Percentiles rank a stretch among this genome's conserved stretches.
These are phyloP conservation scores for Luperina testacea DNA, from an alignment of 2,888 invertebrate species.

Conservation along the genomic window DNA sequence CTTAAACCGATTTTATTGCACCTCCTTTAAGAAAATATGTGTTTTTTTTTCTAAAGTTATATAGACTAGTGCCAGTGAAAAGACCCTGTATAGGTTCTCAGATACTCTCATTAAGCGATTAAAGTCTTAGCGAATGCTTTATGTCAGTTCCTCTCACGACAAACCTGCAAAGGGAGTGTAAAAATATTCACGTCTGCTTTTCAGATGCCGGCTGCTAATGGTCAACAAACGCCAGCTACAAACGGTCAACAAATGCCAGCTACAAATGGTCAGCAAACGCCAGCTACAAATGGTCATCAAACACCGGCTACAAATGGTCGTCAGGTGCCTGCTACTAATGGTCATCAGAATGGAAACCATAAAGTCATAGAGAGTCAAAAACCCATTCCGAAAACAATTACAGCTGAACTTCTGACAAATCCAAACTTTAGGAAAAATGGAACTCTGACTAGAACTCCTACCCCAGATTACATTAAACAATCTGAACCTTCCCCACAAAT, in stretches of 20 bases:
- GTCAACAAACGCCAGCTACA: constrained; percentile 9
- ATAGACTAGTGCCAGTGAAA: not conserved
- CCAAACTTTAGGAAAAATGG: constrained; percentile 81
- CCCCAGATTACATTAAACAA: constrained; percentile 85
- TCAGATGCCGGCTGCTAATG: constrained; percentile 38
- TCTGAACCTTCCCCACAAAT: constrained; percentile 68
- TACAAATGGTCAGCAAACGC: constrained; percentile 19
- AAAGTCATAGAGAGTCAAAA: constrained; percentile 70
- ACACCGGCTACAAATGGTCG: constrained; percentile 56
- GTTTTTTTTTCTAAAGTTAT: not conserved
- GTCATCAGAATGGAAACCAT: constrained; percentile 78
- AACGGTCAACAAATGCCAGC: constrained; percentile 6
- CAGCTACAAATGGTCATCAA: constrained; percentile 18
- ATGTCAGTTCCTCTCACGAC: not conserved
- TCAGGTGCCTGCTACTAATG: constrained; percentile 84
- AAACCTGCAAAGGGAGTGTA: not conserved
- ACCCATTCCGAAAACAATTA: constrained; percentile 39
- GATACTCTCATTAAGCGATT: not conserved
- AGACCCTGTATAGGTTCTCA: not conserved
- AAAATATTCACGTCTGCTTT: constrained; percentile 14
- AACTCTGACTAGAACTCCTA: constrained; percentile 81
- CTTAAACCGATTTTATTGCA: not conserved
- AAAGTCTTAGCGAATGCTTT: not conserved
- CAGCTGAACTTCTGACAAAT: constrained; percentile 71
- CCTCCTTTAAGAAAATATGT: not conserved